A percentile compares a stretch with the other conserved stretches of the same genome.
phyloP scores from a whole-genome alignment of 2,113 vertebrate species.

The Pelusios castaneus region DNA sequence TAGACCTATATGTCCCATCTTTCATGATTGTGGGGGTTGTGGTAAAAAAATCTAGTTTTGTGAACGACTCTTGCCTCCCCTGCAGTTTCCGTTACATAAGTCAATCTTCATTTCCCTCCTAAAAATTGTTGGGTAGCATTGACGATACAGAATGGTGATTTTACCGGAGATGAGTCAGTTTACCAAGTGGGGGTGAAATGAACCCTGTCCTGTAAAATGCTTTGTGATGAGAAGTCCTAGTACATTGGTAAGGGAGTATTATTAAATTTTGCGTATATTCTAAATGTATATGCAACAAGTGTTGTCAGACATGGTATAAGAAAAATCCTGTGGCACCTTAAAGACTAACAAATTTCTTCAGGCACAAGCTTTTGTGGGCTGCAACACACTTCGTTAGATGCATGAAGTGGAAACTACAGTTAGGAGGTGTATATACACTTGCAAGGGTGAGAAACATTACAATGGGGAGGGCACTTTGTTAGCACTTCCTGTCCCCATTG shows the following conservation, averaged over 20 bases:
- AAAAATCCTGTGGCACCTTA: background rate
- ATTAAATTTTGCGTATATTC: background rate
- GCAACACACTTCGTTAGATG: too few relatives aligned
- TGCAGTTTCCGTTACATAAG: background rate
- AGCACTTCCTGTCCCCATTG: too few relatives aligned
- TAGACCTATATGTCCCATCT: background rate
- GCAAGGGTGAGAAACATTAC: too few relatives aligned
- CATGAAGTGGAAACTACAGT: too few relatives aligned
- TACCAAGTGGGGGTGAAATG: background rate
- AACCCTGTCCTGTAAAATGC: background rate
- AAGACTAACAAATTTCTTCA: too few relatives aligned
- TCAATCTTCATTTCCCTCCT: background rate
- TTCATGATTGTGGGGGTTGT: background rate
- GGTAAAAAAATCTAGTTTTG: background rate
- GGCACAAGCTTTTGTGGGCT: too few relatives aligned
- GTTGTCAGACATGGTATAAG: background rate
- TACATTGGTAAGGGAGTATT: background rate
- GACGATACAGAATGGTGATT: background rate
- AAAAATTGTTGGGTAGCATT: background rate
- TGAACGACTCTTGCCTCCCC: background rate
- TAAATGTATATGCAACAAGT: background rate
- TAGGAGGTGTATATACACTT: too few relatives aligned
- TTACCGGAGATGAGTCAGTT: background rate
- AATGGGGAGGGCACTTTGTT: too few relatives aligned
- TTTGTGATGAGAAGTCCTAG: background rate